These are phyloP conservation scores for Ceratoteleas bidentatus DNA, from an alignment of 1,140 invertebrate species.

Conservation along the genomic window DNA sequence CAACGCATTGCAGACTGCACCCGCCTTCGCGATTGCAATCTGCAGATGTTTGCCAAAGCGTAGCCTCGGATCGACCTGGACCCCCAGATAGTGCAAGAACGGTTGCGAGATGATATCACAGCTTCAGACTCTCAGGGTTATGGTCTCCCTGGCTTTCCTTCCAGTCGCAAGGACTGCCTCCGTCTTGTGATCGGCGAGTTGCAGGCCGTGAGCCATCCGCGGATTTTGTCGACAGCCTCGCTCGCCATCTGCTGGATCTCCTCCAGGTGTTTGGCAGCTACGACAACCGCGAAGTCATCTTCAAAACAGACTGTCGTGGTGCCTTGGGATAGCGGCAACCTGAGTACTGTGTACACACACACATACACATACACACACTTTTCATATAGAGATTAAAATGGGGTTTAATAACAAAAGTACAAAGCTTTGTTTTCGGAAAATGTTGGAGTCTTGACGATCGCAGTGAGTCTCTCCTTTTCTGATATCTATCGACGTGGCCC, in stretches of 20 bases:
- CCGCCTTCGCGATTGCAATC: conserved; percentile 12
- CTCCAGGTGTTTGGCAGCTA: conserved; percentile 1
- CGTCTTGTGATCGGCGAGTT: conserved; percentile 8
- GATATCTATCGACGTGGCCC: too few relatives aligned
- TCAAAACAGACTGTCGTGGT: too few relatives aligned
- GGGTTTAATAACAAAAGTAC: too few relatives aligned
- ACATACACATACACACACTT: too few relatives aligned
- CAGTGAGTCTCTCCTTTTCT: too few relatives aligned
- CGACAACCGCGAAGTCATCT: background rate
- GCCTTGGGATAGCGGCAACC: too few relatives aligned
- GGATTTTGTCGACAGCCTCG: background rate
- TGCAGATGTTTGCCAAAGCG: conserved; percentile 7
- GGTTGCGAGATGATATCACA: conserved; percentile 3
- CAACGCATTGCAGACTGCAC: background rate
- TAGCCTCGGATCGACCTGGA: conserved; percentile 1
- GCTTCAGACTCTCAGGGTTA: background rate
- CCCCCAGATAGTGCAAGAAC: too few relatives aligned
- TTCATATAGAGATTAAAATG: too few relatives aligned
- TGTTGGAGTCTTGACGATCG: too few relatives aligned
- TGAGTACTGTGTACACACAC: too few relatives aligned
- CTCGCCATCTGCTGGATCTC: background rate
- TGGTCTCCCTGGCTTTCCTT: conserved; percentile 6
- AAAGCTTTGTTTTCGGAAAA: too few relatives aligned
- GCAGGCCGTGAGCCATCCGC: background rate
- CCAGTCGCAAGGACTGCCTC: conserved; percentile 1